Conservation (phyloP, 2,888 invertebrate genomes). For the Poecilus cupreus region DNA sequence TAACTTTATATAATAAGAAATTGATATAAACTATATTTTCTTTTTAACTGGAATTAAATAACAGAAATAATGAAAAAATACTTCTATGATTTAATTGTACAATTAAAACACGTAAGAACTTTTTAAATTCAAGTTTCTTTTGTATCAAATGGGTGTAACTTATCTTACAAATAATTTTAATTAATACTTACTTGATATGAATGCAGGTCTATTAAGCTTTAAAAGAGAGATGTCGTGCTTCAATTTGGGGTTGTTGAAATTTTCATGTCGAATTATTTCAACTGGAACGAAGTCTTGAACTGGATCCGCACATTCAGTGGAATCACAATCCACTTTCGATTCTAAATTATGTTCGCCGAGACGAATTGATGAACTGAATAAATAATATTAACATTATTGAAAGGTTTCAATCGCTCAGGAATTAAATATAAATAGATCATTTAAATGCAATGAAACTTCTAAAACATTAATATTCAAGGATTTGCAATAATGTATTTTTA, state of each 20-base stretch:
- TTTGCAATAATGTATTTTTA: background rate
- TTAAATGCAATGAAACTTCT: too few species aligned
- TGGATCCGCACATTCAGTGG: slow-evolving; percentile 69
- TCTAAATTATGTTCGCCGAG: slow-evolving; percentile 66
- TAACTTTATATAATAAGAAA: too few species aligned
- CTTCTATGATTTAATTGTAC: too few species aligned
- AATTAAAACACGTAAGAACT: too few species aligned
- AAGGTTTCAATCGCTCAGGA: too few species aligned
- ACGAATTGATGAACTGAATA: slow-evolving; percentile 64
- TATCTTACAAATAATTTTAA: background rate
- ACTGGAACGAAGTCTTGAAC: slow-evolving; percentile 70
- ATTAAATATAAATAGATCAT: too few species aligned
- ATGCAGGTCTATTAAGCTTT: slow-evolving; percentile 66
- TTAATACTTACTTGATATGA: slow-evolving; percentile 67
- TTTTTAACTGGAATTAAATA: too few species aligned
- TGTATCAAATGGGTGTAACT: too few species aligned
- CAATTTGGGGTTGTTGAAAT: slow-evolving; percentile 66
- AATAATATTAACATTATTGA: background rate
- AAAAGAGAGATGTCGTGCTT: slow-evolving; percentile 71
- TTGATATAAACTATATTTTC: too few species aligned
- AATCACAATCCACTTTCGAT: slow-evolving; percentile 66
- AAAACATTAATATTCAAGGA: background rate
- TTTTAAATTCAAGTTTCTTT: too few species aligned
- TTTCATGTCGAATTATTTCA: slow-evolving; percentile 66
- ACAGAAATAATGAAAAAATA: too few species aligned